phyloP scores from a whole-genome alignment of 2,888 invertebrate species.

The Drosophila parthenogenetica region DNA sequence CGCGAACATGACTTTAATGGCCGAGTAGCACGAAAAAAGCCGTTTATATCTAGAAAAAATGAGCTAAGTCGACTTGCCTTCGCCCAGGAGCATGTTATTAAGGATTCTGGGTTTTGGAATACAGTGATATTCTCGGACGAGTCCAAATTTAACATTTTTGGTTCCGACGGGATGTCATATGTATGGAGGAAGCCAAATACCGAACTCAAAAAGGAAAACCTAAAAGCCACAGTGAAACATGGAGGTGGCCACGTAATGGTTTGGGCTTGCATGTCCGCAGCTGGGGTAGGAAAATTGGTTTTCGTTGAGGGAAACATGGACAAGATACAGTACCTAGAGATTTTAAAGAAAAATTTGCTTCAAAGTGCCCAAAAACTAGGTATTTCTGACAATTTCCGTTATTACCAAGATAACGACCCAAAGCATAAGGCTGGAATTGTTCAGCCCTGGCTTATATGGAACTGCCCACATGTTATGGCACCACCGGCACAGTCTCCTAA shows the following conservation, averaged over 20 bases:
- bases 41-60: conserved; percentile 16
- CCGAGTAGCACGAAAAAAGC: conserved; percentile 21
- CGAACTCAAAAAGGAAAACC: too few relatives aligned
- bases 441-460: background rate
- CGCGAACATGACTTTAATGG: conserved; percentile 9
- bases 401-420: conserved; percentile 17
- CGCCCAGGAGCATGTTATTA: conserved; percentile 1
- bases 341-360: background rate
- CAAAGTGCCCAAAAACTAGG: conserved; percentile 4
- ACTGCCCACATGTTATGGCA: conserved; percentile 8
- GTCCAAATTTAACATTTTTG: conserved; percentile 16
- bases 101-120: background rate
- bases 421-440: conserved; percentile 9
- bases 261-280: too few relatives aligned
- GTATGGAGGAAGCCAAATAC: conserved; percentile 8
- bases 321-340: background rate
- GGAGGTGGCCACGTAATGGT: too few relatives aligned
- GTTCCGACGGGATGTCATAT: conserved; percentile 3
- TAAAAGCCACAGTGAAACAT: too few relatives aligned
- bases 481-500: conserved; percentile 13
- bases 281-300: background rate
- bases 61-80: background rate
- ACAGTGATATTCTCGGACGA: conserved; percentile 8
- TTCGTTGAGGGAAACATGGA: conserved; percentile 10
- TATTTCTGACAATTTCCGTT: conserved; percentile 5